Base-by-base conservation (phyloP, 92 coral and sea anemone species). In the Umimayanthus kanabou region DNA sequence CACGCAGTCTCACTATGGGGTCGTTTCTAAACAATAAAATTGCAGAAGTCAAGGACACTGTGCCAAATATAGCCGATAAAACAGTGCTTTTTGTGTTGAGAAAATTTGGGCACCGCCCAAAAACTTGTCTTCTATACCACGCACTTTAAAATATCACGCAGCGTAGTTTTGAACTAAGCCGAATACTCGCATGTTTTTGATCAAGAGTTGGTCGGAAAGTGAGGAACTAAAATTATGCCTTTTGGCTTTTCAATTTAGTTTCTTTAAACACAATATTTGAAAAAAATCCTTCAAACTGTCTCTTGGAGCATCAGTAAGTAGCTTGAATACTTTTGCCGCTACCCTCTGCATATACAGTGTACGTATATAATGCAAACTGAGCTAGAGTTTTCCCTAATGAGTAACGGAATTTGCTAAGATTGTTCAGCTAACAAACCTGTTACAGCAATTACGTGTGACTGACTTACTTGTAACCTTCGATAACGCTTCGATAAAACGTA, bases 21-120 rank as follows among this genome's bases (percentile, higher is more conserved):
- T 61, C 69, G 1, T 61, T 61, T 61, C 69, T 18, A 61, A 22
- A 61, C 69, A 61, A 61, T 61, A 61, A 20, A 61, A 61, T 2
- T 4, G 69, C 69, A 61, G 20, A 61, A 61, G 69, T 61, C 69
- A 61, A 61, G 69, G 69, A 61, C 69, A 61, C 69, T 23, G 69
- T 61, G 69, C 69, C 69, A 61, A 61, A 61, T 61, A 61, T 61
- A 61, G 69, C 69, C 69, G 69, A 61, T 61, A 20, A 61, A 61
- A 61, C 69, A 61, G 25, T 61, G 69, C n/a, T 5, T 61, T 61
- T 61, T 61, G 69, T 61, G 69, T 61, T 61, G 69, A 61, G 69
- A 22, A 61, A 61, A 61, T 61, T 61, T 61, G 69, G 69, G 69
- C 69, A 61, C 69, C 69, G n/a, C 69, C 69, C 69, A 61, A 61